phyloP scores from a whole-genome alignment of 2,797 vertebrate genomes.

The Lithobates sylvaticus region DNA sequence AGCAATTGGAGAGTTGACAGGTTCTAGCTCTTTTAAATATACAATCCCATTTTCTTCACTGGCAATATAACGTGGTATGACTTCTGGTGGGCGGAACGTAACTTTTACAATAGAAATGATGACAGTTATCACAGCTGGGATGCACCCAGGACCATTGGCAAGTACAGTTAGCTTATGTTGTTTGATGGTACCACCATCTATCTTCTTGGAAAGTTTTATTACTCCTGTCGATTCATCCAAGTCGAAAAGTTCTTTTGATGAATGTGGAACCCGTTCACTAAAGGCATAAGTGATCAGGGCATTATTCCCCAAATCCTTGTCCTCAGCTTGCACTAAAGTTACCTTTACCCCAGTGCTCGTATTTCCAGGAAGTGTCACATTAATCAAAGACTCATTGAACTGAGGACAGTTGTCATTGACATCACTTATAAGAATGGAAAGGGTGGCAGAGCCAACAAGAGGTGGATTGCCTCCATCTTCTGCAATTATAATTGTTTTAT shows the following conservation, averaged over 20 bases:
- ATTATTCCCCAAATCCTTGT: constrained; percentile 91
- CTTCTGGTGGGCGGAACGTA: constrained; percentile 85
- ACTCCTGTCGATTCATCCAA: constrained; percentile 86
- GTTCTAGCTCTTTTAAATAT: constrained; percentile 90
- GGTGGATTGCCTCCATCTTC: constrained; percentile 94
- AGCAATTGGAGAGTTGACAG: constrained; percentile 89
- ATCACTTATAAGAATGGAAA: constrained; percentile 91
- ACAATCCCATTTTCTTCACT: constrained; percentile 88
- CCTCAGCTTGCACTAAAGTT: constrained; percentile 84
- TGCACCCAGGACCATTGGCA: constrained; percentile 93
- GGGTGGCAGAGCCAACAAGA: constrained; percentile 87
- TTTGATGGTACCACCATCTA: constrained; percentile 79
- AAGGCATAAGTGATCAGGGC: constrained; percentile 92
- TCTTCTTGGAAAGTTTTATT: constrained; percentile 85
- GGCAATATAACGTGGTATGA: constrained; percentile 91
- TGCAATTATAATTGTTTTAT: constrained; percentile 90
- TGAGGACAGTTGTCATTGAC: constrained; percentile 97
- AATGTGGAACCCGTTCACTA: constrained; percentile 89
- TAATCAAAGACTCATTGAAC: constrained; percentile 86
- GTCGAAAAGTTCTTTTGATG: constrained; percentile 87
- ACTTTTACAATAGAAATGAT: constrained; percentile 86
- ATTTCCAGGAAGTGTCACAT: constrained; percentile 90
- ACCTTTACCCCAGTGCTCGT: constrained; percentile 84
- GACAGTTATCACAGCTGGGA: constrained; percentile 89
- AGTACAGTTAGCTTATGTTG: constrained; percentile 89